Conservation (phyloP, 2,113 vertebrate species). For the Grammomys dolichurus region DNA sequence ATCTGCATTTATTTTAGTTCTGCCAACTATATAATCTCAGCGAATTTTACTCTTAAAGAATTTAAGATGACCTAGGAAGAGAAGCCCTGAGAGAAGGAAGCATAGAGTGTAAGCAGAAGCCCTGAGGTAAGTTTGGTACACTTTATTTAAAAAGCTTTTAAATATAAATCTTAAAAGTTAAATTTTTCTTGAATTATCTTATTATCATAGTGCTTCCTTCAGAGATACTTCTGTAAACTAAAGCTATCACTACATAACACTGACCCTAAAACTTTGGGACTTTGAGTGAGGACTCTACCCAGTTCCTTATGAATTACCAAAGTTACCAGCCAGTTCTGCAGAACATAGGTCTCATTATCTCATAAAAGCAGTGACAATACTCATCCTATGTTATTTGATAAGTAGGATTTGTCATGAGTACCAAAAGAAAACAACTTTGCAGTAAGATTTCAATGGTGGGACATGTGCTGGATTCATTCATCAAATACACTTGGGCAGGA, state of each 20-base stretch:
- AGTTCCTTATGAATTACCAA: not conserved
- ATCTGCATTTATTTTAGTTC: conserved; percentile 54
- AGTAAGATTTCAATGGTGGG: not conserved
- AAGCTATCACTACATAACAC: not conserved
- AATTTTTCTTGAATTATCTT: conserved; percentile 34
- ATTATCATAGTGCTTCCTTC: conserved; percentile 18
- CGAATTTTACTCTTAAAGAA: conserved; percentile 26
- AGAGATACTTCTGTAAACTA: not conserved
- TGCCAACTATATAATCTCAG: not conserved
- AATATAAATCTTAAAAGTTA: conserved; percentile 23
- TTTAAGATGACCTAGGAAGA: not conserved
- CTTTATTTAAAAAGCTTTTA: conserved; percentile 49
- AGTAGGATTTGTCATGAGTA: not conserved
- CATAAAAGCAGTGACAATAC: not conserved
- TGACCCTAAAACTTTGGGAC: not conserved
- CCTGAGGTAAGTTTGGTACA: conserved; percentile 18
- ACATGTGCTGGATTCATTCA: conserved; percentile 24
- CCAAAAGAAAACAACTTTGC: conserved; percentile 22
- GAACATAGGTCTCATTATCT: conserved; percentile 5
- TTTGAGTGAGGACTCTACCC: not conserved
- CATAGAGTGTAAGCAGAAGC: not conserved
- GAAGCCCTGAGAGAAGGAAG: not conserved
- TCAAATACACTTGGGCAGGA: not conserved
- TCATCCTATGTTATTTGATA: not conserved
- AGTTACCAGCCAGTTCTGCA: conserved; percentile 10